Base-by-base conservation (phyloP, 2,797 vertebrate genomes). In the Melopsittacus undulatus region DNA sequence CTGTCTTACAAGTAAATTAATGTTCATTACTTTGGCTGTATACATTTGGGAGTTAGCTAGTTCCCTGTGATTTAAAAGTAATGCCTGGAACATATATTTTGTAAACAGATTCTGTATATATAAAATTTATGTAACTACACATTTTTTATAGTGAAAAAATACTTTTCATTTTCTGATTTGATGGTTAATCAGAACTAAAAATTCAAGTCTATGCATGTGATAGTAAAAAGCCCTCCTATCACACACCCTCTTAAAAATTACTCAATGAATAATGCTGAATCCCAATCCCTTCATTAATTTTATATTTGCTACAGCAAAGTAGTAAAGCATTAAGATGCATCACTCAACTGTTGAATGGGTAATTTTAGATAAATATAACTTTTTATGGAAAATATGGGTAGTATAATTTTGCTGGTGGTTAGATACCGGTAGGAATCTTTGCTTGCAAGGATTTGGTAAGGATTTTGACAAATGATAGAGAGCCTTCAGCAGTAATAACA, bases 351-450 rank as follows among this genome's bases (percentile, higher is more conserved):
- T 23, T 12, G 62, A 89, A 92, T 84, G 43, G 64, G 67, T 89
- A 77, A 64, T 93, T 90, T 80, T 70, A 87, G 75, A 51, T 79
- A 82, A 89, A 74, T 79, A 30, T 5, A 84, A 80, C 40, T 89
- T 92, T 85, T 51, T 68, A 42, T 87, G 24, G 63, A 70, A 94
- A 95, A 90, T 67, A n/a, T 2, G 40, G 59, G 46, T 43, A 70
- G 34, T 95, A 89, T 90, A 90, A 63, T 88, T 80, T 76, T 95
- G 43, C 67, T 89, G 38, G 9, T 1, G 1, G 56, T 89, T 81
- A 48, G 63, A 27, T 70, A 77, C 89, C 72, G 77, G 32, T 23
- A 14, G 32, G 56, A 64, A 45, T 67, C 56, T 87, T 69, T 66
- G 32, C 80, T 73, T 66, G 38, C 34, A 79, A 73, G 51, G 54